These are phyloP conservation scores for Ormyrus rosae DNA, from an alignment of 2,888 invertebrate species.

Conservation along the genomic window DNA sequence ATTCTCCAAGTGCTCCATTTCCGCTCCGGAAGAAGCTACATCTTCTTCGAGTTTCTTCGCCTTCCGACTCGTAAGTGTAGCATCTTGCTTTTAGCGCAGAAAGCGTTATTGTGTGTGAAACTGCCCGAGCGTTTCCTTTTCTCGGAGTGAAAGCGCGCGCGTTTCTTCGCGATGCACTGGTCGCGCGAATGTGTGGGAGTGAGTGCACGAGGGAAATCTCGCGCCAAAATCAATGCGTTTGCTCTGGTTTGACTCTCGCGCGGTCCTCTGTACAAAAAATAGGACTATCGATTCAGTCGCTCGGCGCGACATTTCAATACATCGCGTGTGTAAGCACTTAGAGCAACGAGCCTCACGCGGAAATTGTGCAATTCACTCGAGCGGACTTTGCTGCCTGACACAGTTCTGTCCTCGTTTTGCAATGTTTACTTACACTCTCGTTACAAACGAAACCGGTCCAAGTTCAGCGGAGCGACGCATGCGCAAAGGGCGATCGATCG, in stretches of 20 bases:
- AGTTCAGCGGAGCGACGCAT: slow-evolving; percentile 40
- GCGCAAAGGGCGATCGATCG: background rate
- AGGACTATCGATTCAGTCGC: slow-evolving; percentile 27
- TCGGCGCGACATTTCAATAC: background rate
- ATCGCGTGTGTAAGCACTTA: background rate
- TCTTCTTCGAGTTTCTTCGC: too few relatives aligned
- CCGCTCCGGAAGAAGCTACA: too few relatives aligned
- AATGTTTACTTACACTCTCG: slow-evolving; percentile 20
- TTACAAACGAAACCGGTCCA: slow-evolving; percentile 43
- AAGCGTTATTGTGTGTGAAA: too few relatives aligned
- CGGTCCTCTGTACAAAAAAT: background rate
- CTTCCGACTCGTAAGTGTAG: slow-evolving; percentile 17
- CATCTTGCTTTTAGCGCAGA: too few relatives aligned
- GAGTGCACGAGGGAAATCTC: slow-evolving; percentile 23
- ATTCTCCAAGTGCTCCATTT: too few relatives aligned
- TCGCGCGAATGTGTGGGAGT: background rate
- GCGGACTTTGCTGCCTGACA: background rate
- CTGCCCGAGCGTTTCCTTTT: background rate
- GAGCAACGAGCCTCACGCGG: background rate
- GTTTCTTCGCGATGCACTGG: too few relatives aligned
- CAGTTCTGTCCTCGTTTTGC: background rate
- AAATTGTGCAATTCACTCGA: too few relatives aligned
- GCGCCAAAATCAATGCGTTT: slow-evolving; percentile 47
- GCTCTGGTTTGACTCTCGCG: background rate
- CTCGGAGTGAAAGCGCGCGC: slow-evolving; percentile 13